Percentiles rank a stretch among this genome's conserved stretches.
Evolutionary conservation across 2,113 vertebrate genomes (phyloP).

Genomic region (Cavia aperea): DNA sequence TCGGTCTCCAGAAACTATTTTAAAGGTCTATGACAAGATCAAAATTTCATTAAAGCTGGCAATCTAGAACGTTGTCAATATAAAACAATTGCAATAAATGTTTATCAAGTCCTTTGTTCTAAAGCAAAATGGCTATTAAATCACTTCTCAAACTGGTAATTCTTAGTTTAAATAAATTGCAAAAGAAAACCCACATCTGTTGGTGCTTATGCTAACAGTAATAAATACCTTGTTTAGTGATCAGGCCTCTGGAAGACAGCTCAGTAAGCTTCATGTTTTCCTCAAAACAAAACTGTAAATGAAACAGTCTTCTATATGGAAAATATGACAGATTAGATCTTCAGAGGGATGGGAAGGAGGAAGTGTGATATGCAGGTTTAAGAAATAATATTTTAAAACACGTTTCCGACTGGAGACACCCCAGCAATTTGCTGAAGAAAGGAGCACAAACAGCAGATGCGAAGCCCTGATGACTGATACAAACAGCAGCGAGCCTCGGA

Average conservation of each 20-base stretch:
- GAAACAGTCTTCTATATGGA: neutral
- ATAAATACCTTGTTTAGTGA: conserved; percentile 24
- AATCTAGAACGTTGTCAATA: neutral
- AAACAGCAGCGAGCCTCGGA: conserved; percentile 1
- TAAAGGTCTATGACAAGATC: neutral
- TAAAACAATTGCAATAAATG: neutral
- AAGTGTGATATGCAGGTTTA: neutral
- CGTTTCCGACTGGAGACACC: neutral
- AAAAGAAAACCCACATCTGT: conserved; percentile 40
- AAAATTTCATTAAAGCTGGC: neutral
- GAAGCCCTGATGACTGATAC: neutral
- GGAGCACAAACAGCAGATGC: neutral
- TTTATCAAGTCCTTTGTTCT: conserved; percentile 30
- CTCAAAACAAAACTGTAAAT: conserved; percentile 29
- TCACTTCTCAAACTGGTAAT: neutral
- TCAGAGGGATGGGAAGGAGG: neutral
- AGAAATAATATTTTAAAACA: conserved; percentile 26
- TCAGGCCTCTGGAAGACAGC: neutral
- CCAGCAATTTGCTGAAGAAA: neutral
- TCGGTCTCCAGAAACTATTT: neutral
- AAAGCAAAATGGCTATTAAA: conserved; percentile 16
- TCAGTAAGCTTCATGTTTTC: conserved; percentile 11
- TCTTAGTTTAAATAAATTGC: conserved; percentile 43
- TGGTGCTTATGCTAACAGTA: conserved; percentile 45
- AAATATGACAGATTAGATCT: conserved; percentile 5